These are phyloP conservation scores for Arion vulgaris DNA, from an alignment of 1,140 invertebrate species.

Conservation along the genomic window DNA sequence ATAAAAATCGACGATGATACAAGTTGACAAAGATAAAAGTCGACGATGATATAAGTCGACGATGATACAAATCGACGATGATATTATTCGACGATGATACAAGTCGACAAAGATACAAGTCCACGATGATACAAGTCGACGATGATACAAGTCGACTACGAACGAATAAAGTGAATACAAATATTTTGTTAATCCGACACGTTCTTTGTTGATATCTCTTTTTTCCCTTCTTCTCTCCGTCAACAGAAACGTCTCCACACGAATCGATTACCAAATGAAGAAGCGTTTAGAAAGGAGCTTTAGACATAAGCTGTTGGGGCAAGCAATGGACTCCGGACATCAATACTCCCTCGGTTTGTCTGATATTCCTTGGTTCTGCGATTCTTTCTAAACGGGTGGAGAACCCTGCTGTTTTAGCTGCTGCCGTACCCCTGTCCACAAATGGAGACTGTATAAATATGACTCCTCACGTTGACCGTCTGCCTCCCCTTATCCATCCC, in stretches of 20 bases:
- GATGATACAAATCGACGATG: not conserved
- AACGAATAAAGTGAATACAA: too few species aligned
- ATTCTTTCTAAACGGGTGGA: not conserved
- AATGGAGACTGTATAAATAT: conserved; percentile 4
- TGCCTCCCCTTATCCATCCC: not conserved
- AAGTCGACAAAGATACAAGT: not conserved
- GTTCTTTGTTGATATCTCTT: not conserved
- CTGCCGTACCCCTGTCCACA: not conserved
- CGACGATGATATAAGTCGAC: not conserved
- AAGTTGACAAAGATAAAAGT: not conserved
- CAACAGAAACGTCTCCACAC: not conserved
- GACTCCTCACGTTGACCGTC: conserved; percentile 1
- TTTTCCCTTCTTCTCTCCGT: not conserved
- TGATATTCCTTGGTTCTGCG: not conserved
- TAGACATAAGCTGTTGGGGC: conserved; percentile 11
- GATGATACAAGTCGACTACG: not conserved
- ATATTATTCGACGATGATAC: not conserved
- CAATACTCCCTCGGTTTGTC: conserved; percentile 4
- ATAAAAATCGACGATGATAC: not conserved
- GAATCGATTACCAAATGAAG: not conserved
- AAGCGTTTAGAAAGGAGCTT: conserved; percentile 1
- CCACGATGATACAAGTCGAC: not conserved
- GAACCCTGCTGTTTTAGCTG: not conserved
- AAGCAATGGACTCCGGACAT: conserved; percentile 1
- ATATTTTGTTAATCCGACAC: too few species aligned